These are phyloP conservation scores for Hexactinellida sp. DNA, from an alignment of 37 sponge, comb jelly and placozoan species.

Conservation along the genomic window DNA sequence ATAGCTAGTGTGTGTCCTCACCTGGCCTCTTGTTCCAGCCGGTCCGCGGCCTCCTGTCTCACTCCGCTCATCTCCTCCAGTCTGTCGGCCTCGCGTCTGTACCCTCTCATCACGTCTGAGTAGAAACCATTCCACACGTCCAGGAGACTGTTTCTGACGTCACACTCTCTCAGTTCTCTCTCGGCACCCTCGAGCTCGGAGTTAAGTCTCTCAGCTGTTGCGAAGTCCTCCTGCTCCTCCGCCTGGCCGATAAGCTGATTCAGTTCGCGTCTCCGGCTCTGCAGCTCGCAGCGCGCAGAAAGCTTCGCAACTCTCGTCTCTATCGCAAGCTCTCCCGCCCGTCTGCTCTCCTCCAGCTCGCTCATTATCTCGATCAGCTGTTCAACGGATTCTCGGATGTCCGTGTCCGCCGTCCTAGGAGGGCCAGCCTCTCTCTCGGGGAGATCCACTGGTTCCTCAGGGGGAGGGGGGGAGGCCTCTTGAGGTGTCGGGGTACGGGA, in stretches of 20 bases:
- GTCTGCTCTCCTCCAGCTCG: background rate
- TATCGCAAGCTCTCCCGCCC: background rate
- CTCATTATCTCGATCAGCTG: background rate
- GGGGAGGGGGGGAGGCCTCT: background rate
- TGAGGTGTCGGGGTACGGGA: background rate
- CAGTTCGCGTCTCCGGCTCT: background rate
- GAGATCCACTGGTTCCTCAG: background rate
- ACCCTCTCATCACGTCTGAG: background rate
- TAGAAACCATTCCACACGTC: conserved; percentile 14
- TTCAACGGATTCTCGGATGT: background rate
- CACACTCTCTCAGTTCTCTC: background rate
- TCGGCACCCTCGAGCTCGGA: background rate
- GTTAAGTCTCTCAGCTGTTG: conserved; percentile 1
- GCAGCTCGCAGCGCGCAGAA: background rate
- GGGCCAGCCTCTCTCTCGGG: background rate
- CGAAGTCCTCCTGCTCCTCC: background rate
- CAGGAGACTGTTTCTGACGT: background rate
- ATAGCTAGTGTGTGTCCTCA: too few relatives aligned
- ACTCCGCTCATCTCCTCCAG: conserved; percentile 8
- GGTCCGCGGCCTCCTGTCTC: background rate
- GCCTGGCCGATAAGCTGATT: background rate
- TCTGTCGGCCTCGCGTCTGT: background rate
- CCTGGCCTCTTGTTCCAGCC: background rate
- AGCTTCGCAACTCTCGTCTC: background rate
- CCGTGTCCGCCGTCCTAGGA: background rate